These are phyloP conservation scores for Brachionus manjavacas DNA, from an alignment of 1,140 invertebrate species.

Conservation along the genomic window DNA sequence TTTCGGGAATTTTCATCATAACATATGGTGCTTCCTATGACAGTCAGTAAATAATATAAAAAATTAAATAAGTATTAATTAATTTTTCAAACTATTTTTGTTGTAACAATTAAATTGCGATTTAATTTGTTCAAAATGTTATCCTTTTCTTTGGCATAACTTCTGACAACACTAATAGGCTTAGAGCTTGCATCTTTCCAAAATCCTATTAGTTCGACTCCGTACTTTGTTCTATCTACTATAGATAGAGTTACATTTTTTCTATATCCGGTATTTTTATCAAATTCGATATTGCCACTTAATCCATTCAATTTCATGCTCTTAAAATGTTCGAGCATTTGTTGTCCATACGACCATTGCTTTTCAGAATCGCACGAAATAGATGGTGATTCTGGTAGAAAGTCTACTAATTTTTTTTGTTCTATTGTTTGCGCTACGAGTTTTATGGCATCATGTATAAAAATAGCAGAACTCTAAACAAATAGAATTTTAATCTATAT, in stretches of 20 bases:
- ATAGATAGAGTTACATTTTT: not conserved
- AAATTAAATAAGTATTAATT: not conserved
- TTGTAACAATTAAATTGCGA: slow-evolving; percentile 3
- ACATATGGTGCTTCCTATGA: slow-evolving; percentile 22
- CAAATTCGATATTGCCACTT: slow-evolving; percentile 14
- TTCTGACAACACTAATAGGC: not conserved
- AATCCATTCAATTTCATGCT: not conserved
- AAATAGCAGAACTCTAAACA: slow-evolving; percentile 6
- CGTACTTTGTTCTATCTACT: slow-evolving; percentile 7
- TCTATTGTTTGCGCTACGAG: not conserved
- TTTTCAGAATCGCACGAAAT: not conserved
- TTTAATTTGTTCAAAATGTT: slow-evolving; percentile 5
- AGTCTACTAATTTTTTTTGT: not conserved
- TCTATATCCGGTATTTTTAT: slow-evolving; percentile 1
- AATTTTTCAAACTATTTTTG: slow-evolving; percentile 2
- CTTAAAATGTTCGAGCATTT: not conserved
- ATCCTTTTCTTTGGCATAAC: slow-evolving; percentile 37
- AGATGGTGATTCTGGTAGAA: not conserved
- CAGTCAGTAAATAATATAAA: too few relatives aligned
- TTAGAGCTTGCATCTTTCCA: not conserved
- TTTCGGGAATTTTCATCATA: not conserved
- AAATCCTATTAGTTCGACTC: slow-evolving; percentile 17
- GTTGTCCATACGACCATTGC: not conserved
- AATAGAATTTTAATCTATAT: too few relatives aligned
- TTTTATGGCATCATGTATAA: not conserved